Evolutionary conservation across 2,888 invertebrate species (phyloP), one percentile per base, ranked within the genome.

Genomic region (Latrodectus elegans): DNA sequence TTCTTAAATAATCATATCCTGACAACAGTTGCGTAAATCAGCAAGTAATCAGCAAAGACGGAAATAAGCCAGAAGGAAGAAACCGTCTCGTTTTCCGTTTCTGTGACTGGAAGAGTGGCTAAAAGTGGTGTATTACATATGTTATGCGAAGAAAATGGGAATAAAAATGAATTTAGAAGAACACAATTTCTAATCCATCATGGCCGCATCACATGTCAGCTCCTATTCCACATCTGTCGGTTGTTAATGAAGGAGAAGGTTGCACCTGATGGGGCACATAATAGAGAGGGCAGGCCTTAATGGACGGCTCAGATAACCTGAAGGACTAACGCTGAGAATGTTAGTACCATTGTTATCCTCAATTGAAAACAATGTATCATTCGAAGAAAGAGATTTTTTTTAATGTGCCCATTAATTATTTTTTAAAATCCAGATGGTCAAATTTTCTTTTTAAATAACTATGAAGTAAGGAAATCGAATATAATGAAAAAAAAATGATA

Each of bases 191-290:
- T 64, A 78, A 84, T 84, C 84, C 68, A 84, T 84, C 84, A 84
- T 74, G 79, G 73, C 64, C 72, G 83, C 70, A 60, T 83, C 76
- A 83, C 52, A 75, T 83, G 83, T 83, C 83, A 71, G 76, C 74
- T 84, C 78, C 84, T 67, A 84, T 84, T 84, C 84, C 84, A 78
- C 84, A 84, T 84, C 84, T 84, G 84, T 78, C 78, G 84, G 78
- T 55, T 74, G 70, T 49, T 76, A 77, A 74, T 77, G 68, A 79
- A 74, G 72, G 55, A 67, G 55, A 73, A 84, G 78, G 78, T 84
- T 78, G 74, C 84, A 84, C 84, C 84, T 84, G 78, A 84, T 67
- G 78, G 67, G 17, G 38, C 26, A 22, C 55, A 84, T 73, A 84
- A 84, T 84, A 53, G 84, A 79, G 73, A 77, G 76, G 76, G 83